phyloP scores from a whole-genome alignment of 2,888 invertebrate genomes.

The Seira ritae region DNA sequence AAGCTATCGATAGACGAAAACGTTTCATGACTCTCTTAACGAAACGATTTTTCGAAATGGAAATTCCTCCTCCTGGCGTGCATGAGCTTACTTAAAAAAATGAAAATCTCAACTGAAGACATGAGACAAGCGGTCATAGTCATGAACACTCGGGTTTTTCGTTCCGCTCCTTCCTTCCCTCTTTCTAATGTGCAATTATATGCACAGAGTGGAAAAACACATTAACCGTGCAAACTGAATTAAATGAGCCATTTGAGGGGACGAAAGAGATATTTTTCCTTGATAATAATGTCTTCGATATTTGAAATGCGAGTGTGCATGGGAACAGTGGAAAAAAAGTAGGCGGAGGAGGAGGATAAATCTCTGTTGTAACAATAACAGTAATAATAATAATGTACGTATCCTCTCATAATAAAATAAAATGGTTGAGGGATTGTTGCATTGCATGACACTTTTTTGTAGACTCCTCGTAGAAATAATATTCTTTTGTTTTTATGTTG shows the following conservation, averaged over 20 bases:
- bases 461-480: not conserved
- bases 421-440: slow-evolving; percentile 56
- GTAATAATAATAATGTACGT: slow-evolving; percentile 26
- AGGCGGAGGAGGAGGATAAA: too few species aligned
- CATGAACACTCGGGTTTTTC: not conserved
- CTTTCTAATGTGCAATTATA: slow-evolving; percentile 40
- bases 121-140: too few species aligned
- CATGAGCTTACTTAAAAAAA: not conserved
- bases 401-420: slow-evolving; percentile 51
- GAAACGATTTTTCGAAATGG: too few species aligned
- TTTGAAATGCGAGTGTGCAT: not conserved
- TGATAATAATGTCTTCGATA: slow-evolving; percentile 15
- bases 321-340: not conserved
- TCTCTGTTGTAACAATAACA: slow-evolving; percentile 27
- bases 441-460: slow-evolving; percentile 54
- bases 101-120: too few species aligned
- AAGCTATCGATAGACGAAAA: too few species aligned
- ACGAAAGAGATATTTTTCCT: slow-evolving; percentile 36
- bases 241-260: slow-evolving; percentile 59
- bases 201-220: slow-evolving; percentile 54
- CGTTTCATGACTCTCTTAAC: too few species aligned
- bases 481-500: slow-evolving; percentile 6
- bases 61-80: not conserved
- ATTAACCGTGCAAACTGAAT: slow-evolving; percentile 63
- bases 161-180: slow-evolving; percentile 17